phyloP scores from a whole-genome alignment of 2,797 vertebrate genomes.

The Fundulus diaphanus region DNA sequence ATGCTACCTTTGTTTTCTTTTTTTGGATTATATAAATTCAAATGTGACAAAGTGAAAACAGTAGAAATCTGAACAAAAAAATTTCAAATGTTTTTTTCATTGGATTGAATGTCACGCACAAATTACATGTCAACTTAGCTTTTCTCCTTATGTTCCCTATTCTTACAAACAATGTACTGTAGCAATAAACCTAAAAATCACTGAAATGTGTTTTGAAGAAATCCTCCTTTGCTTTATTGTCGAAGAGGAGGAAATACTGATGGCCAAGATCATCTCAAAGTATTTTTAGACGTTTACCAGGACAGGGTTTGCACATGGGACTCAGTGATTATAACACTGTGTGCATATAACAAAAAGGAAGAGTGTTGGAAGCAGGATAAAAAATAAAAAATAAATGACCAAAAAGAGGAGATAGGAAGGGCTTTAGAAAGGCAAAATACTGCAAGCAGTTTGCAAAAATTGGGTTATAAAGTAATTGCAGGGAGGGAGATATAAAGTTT shows the following conservation, averaged over 20 bases:
- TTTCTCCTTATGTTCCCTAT: not conserved
- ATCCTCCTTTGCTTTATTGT: constrained; percentile 26
- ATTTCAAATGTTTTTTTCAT: not conserved
- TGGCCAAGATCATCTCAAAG: constrained; percentile 56
- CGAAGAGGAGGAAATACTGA: constrained; percentile 28
- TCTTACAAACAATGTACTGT: not conserved
- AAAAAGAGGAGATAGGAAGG: constrained; percentile 16
- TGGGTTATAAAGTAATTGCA: constrained; percentile 39
- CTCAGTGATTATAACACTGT: constrained; percentile 35
- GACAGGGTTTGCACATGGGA: constrained; percentile 57
- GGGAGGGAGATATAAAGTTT: constrained; percentile 41
- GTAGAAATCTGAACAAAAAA: not conserved
- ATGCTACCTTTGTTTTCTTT: not conserved
- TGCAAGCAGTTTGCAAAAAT: constrained; percentile 31
- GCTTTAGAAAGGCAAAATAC: constrained; percentile 17
- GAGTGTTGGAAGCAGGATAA: constrained; percentile 27
- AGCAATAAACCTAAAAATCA: not conserved
- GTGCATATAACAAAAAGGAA: constrained; percentile 28
- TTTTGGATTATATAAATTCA: not conserved
- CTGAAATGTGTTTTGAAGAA: constrained; percentile 17
- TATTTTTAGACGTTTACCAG: constrained; percentile 69
- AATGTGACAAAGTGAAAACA: not conserved
- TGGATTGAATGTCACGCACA: too few relatives aligned
- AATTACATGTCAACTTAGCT: not conserved
- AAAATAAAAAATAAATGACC: too few relatives aligned